Base-by-base conservation (phyloP, 2,113 vertebrate genomes). In the Acrocephalus kingi region DNA sequence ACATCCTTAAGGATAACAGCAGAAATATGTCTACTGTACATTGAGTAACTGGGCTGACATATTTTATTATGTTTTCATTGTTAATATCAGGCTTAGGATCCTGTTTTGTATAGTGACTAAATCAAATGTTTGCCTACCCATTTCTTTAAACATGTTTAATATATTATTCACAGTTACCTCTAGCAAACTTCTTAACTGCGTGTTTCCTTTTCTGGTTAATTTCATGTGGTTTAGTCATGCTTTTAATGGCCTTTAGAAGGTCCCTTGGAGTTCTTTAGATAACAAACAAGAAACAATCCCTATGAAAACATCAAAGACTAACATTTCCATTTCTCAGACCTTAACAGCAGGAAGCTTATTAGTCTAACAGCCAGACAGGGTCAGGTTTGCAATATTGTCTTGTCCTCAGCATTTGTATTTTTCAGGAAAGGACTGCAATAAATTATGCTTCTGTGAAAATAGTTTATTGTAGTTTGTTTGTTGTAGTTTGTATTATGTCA, bases 341-440 rank as follows among this genome's bases (percentile, higher is more conserved):
- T 91, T 96, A 95, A 93, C 85, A 96, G 95, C 94, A 97, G 89
- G 95, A 97, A 97, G 52, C 67, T 77, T 84, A 78, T 56, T 79
- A 97, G 72, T 92, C 49, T 91, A 96, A 84, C 78, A 96, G 86
- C 55, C 86, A 95, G 82, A 83, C 68, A 93, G 83, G 89, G 62
- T 93, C 89, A 97, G 77, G 46, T 84, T 79, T 95, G 89, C 64
- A 89, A 89, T 89, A 94, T 80, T 90, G 49, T 86, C 83, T 92
- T 96, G 92, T 97, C 94, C 78, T 93, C 61, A 82, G 61, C 49
- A 43, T 85, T 92, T 69, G 43, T 82, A 58, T 89, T 96, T 96
- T 96, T 96, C 86, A 97, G 97, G 87, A 97, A 97, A 93, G 73
- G 76, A 73, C 93, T 96, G 81, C 69, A 96, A 95, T 92, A 95